Conservation (phyloP, 2,113 vertebrate species). For the Tinamus guttatus region DNA sequence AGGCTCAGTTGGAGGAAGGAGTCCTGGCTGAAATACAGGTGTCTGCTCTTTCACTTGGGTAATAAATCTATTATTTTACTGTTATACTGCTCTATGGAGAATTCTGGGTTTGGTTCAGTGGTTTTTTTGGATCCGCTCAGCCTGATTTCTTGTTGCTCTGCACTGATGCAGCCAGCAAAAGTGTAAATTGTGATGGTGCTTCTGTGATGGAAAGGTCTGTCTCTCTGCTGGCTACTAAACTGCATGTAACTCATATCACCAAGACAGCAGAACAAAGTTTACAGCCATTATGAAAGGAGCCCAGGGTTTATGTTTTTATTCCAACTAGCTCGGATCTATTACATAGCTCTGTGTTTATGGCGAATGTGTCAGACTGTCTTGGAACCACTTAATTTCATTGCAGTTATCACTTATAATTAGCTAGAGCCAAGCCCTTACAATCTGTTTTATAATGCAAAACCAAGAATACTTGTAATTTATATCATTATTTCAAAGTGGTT, state of each 20-base stretch:
- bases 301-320: constrained; percentile 1
- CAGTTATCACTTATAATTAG: not conserved
- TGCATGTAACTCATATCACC: not conserved
- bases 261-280: not conserved
- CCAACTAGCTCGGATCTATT: not conserved
- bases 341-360: not conserved
- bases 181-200: not conserved
- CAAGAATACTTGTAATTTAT: not conserved
- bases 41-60: constrained; percentile 48
- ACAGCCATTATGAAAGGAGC: not conserved
- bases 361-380: not conserved
- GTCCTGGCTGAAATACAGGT: constrained; percentile 49
- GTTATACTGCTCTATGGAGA: not conserved
- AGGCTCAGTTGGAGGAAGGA: constrained; percentile 41
- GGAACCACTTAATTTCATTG: not conserved
- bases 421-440: not conserved
- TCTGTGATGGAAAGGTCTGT: constrained; percentile 28
- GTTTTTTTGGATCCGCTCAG: constrained; percentile 36
- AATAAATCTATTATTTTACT: constrained; percentile 61
- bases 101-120: constrained; percentile 49
- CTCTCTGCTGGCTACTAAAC: not conserved
- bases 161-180: constrained; percentile 33
- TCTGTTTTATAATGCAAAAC: not conserved
- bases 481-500: not conserved
- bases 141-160: constrained; percentile 19